Percentiles rank a stretch among this genome's conserved stretches.
phyloP scores from a whole-genome alignment of 2,797 vertebrate genomes.

The Morelia viridis region DNA sequence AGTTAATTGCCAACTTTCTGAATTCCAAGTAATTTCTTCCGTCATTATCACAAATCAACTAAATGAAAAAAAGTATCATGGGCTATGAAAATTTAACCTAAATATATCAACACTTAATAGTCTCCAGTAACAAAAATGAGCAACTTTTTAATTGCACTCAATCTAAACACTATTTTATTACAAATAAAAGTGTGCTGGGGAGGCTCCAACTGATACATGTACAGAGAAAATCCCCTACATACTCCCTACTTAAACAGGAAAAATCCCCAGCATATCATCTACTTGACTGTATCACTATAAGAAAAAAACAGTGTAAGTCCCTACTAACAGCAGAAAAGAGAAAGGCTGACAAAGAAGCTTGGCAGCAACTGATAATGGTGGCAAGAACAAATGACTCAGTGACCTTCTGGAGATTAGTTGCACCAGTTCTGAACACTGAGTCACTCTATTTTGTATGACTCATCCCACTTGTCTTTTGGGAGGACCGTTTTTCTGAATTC shows the following conservation, averaged over 20 bases:
- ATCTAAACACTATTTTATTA: not conserved
- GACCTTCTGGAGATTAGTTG: not conserved
- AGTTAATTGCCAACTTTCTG: not conserved
- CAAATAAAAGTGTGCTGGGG: not conserved
- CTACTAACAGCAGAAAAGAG: not conserved
- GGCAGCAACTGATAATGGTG: not conserved
- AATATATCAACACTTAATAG: not conserved
- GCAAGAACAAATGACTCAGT: not conserved
- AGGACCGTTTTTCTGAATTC: no score
- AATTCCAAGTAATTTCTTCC: not conserved
- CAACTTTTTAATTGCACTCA: not conserved
- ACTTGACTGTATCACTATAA: not conserved
- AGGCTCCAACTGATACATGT: not conserved
- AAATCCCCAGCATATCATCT: not conserved
- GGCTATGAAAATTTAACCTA: not conserved
- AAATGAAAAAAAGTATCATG: not conserved
- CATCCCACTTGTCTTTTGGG: no score
- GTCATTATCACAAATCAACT: not conserved
- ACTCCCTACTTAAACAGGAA: not conserved
- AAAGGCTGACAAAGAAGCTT: not conserved
- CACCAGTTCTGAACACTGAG: no score
- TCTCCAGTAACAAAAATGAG: not conserved
- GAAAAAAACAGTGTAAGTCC: not conserved
- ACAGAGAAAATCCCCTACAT: not conserved
- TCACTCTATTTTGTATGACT: no score